phyloP scores from a whole-genome alignment of 2,888 invertebrate genomes.

The Thera obeliscata region DNA sequence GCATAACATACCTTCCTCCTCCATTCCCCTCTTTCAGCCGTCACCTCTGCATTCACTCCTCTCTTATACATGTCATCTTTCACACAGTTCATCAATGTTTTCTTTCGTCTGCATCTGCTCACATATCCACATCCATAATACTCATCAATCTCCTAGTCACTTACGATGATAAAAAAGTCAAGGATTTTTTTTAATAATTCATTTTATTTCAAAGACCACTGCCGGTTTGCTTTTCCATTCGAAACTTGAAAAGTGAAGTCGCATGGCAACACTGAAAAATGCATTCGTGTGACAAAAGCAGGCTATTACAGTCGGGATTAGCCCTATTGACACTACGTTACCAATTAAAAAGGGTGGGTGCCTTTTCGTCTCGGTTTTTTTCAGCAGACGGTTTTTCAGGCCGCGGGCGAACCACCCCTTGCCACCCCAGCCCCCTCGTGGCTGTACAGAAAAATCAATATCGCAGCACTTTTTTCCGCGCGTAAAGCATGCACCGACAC shows the following conservation, averaged over 20 bases:
- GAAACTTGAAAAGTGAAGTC: constrained; percentile 38
- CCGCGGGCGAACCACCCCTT: constrained; percentile 72
- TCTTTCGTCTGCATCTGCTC: too few relatives aligned
- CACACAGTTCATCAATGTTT: too few relatives aligned
- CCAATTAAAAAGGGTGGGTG: constrained; percentile 84
- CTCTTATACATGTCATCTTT: too few relatives aligned
- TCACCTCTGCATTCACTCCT: too few relatives aligned
- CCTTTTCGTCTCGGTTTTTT: constrained; percentile 84
- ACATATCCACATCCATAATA: too few relatives aligned
- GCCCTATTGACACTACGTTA: constrained; percentile 85
- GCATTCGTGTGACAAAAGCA: constrained; percentile 80
- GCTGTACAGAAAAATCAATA: constrained; percentile 85
- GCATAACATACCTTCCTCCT: too few relatives aligned
- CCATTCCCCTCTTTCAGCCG: too few relatives aligned
- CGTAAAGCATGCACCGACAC: constrained; percentile 85
- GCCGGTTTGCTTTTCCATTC: constrained; percentile 7
- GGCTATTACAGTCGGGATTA: constrained; percentile 81
- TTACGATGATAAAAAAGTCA: too few relatives aligned
- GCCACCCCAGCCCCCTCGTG: constrained; percentile 60
- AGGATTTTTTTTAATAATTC: background rate
- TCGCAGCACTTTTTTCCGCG: constrained; percentile 85
- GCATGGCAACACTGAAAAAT: constrained; percentile 79
- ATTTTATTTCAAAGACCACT: background rate
- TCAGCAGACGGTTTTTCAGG: constrained; percentile 84
- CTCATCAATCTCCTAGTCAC: too few relatives aligned